Conservation (phyloP, 1,140 invertebrate species). For the Neuroterus valhalla region DNA sequence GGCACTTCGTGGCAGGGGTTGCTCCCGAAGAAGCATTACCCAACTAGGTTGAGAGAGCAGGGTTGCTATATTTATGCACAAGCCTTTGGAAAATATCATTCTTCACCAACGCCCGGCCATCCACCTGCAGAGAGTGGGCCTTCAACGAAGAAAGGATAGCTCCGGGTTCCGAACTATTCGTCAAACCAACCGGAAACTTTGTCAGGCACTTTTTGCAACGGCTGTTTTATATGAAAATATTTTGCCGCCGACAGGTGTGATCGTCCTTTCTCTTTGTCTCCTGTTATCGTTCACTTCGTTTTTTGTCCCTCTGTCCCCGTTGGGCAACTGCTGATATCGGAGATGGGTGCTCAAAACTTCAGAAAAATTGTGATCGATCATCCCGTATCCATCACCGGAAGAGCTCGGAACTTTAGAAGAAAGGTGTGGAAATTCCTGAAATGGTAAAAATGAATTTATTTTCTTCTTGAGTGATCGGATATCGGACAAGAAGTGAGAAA, state of each 20-base stretch:
- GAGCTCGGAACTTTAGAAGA: not conserved
- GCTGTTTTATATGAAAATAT: constrained; percentile 52
- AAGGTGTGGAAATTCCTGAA: no score
- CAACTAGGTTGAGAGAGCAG: constrained; percentile 36
- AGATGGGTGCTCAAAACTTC: constrained; percentile 50
- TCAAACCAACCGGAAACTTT: constrained; percentile 60
- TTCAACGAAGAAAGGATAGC: constrained; percentile 46
- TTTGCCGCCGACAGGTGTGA: constrained; percentile 37
- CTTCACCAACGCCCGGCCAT: constrained; percentile 42
- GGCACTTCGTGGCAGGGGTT: not conserved
- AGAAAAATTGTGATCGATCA: constrained; percentile 59
- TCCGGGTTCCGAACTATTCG: constrained; percentile 52
- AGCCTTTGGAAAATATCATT: constrained; percentile 58
- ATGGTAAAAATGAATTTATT: no score
- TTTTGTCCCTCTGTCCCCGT: constrained; percentile 2
- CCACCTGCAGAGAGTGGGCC: constrained; percentile 33
- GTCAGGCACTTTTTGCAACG: constrained; percentile 48
- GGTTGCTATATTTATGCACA: constrained; percentile 53
- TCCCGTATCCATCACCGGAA: not conserved
- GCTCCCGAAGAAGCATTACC: constrained; percentile 38
- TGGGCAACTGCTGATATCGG: constrained; percentile 40
- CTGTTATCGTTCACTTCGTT: not conserved
- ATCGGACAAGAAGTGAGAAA: no score
- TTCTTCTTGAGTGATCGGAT: no score
- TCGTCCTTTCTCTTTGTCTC: constrained; percentile 33